Evolutionary conservation across 2,888 invertebrate genomes (phyloP).

Genomic region (Lypha dubia): DNA sequence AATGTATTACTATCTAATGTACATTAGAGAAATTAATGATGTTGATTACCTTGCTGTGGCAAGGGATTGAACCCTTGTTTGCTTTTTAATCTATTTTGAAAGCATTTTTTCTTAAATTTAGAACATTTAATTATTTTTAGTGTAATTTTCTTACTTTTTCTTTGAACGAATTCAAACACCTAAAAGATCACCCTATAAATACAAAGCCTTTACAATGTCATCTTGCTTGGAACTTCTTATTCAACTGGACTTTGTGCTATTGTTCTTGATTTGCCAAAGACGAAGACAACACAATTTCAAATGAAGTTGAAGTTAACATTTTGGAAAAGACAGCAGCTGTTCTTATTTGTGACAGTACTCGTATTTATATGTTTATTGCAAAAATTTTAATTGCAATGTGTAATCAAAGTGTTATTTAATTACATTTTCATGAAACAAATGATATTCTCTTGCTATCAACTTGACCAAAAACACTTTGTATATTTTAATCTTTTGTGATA

Average conservation of each 20-base stretch:
- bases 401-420: slow-evolving; percentile 27
- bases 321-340: neutral
- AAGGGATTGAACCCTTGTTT: too few relatives aligned
- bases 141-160: too few relatives aligned
- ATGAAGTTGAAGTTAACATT: neutral
- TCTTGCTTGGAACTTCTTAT: too few relatives aligned
- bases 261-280: slow-evolving; percentile 1
- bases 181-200: too few relatives aligned
- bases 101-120: too few relatives aligned
- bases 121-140: too few relatives aligned
- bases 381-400: slow-evolving; percentile 17
- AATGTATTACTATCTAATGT: too few relatives aligned
- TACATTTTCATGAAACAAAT: slow-evolving; percentile 26
- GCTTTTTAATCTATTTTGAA: too few relatives aligned
- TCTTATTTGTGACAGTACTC: neutral
- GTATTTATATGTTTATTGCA: neutral
- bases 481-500: neutral
- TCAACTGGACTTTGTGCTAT: neutral
- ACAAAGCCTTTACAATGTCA: neutral
- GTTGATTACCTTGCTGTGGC: too few relatives aligned
- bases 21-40: too few relatives aligned
- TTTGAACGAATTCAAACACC: too few relatives aligned
- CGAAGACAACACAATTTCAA: neutral
- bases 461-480: slow-evolving; percentile 9
- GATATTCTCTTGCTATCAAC: neutral